Conservation (phyloP, 1,140 invertebrate genomes). For the Thaumetopoea pityocampa region DNA sequence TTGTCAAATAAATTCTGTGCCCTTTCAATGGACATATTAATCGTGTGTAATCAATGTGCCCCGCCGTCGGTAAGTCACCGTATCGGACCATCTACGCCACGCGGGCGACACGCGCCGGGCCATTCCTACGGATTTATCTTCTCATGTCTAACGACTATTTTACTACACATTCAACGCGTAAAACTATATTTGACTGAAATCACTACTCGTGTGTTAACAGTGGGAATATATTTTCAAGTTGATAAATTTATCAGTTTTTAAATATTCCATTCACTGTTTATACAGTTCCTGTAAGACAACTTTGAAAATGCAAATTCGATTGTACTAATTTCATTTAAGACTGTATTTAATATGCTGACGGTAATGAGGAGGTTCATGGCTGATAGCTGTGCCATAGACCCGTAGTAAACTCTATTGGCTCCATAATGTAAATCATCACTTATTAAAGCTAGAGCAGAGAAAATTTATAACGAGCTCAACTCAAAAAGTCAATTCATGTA, state of each 20-base stretch:
- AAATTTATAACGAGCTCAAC: background rate
- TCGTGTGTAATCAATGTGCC: background rate
- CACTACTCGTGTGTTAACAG: too few relatives aligned
- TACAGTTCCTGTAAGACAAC: too few relatives aligned
- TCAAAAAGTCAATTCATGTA: conserved; percentile 10
- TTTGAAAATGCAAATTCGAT: too few relatives aligned
- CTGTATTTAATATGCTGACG: background rate
- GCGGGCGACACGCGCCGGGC: background rate
- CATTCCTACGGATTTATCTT: background rate
- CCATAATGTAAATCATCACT: background rate
- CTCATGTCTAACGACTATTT: too few relatives aligned
- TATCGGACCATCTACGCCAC: conserved; percentile 7
- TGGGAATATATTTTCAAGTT: too few relatives aligned
- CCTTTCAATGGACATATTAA: conserved; percentile 4
- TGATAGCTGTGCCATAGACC: background rate
- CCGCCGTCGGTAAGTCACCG: conserved; percentile 1
- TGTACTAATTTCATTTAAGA: background rate
- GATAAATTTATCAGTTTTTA: too few relatives aligned
- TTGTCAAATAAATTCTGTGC: background rate
- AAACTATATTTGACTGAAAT: too few relatives aligned
- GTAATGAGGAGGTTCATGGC: background rate
- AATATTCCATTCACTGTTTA: too few relatives aligned
- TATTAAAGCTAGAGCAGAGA: conserved; percentile 9
- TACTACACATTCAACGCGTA: too few relatives aligned
- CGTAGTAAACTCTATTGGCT: background rate